phyloP scores from a whole-genome alignment of 2,797 vertebrate species.

The Neosalanx taihuensis region DNA sequence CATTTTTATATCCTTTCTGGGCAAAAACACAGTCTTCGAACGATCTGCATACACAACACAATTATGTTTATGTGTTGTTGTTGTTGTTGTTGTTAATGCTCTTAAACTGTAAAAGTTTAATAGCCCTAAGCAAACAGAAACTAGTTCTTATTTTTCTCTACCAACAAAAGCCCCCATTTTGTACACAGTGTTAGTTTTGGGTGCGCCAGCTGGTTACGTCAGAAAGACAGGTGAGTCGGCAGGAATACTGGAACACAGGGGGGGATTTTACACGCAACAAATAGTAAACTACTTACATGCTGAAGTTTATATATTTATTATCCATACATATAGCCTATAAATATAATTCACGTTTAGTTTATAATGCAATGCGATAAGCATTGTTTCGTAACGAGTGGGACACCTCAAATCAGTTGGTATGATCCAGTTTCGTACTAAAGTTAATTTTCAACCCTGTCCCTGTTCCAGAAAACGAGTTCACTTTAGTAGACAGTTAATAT shows the following conservation, averaged over 20 bases:
- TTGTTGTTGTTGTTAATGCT: neutral
- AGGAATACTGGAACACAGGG: neutral
- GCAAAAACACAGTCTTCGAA: conserved; percentile 4
- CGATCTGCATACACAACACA: neutral
- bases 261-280: neutral
- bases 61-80: too few species aligned
- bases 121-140: neutral
- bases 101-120: neutral
- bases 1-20: conserved; percentile 49
- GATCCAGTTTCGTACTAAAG: neutral
- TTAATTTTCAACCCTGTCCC: too few species aligned
- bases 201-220: conserved; percentile 30
- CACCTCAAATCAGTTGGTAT: neutral
- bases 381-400: too few species aligned
- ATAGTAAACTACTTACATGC: too few species aligned
- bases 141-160: conserved; percentile 31
- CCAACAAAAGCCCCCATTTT: conserved; percentile 68
- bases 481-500: too few species aligned
- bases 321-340: too few species aligned
- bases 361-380: too few species aligned
- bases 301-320: too few species aligned
- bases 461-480: too few species aligned
- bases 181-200: conserved; percentile 7
- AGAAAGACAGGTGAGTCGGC: conserved; percentile 42
- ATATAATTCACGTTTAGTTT: too few species aligned